A percentile compares a stretch with the other conserved stretches of the same genome.
phyloP scores from a whole-genome alignment of 2,888 invertebrate genomes.

The Trachelus troglodyta region DNA sequence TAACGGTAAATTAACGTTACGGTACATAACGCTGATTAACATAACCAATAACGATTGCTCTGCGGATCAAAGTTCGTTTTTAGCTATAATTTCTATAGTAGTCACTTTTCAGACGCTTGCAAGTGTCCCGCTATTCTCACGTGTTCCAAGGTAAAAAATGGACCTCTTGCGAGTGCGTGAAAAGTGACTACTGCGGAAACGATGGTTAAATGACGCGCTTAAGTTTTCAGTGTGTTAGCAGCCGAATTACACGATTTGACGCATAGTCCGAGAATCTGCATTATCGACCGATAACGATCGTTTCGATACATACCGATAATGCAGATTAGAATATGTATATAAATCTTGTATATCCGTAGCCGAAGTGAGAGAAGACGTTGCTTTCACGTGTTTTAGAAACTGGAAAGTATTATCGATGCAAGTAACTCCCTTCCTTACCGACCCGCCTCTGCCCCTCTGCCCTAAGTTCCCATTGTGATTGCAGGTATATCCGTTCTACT shows the following conservation, averaged over 20 bases:
- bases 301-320: not conserved
- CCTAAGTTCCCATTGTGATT: conserved; percentile 17
- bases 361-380: not conserved
- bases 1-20: not conserved
- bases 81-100: too few relatives aligned
- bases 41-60: too few relatives aligned
- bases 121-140: too few relatives aligned
- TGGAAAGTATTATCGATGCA: conserved; percentile 27
- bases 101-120: too few relatives aligned
- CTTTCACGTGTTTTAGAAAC: conserved; percentile 21
- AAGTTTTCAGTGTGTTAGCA: too few relatives aligned
- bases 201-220: too few relatives aligned
- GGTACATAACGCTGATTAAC: not conserved
- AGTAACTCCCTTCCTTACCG: not conserved
- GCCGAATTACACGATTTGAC: too few relatives aligned
- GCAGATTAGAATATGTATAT: not conserved
- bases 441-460: not conserved
- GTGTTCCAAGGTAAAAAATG: too few relatives aligned
- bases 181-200: too few relatives aligned
- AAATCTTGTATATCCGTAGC: not conserved
- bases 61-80: too few relatives aligned
- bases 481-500: conserved; percentile 11
- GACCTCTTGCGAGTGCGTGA: too few relatives aligned
- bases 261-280: not conserved
- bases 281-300: not conserved